Evolutionary conservation across 2,797 vertebrate species (phyloP).

Genomic region (Acipenser oxyrinchus): DNA sequence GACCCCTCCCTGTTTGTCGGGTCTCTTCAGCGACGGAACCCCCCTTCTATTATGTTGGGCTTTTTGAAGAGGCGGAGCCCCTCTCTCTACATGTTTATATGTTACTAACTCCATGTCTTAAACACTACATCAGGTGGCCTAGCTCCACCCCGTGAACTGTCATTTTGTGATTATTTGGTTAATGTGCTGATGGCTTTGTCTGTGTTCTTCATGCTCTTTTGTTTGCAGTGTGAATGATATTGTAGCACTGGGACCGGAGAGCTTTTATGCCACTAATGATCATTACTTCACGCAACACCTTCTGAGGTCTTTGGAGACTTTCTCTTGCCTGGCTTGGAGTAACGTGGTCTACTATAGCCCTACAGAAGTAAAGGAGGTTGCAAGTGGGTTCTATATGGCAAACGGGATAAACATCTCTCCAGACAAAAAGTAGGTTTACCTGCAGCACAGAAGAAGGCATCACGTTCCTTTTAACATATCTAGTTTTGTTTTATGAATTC

Average conservation of each 20-base stretch:
- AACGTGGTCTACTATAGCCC: slow-evolving; percentile 83
- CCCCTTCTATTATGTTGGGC: no score
- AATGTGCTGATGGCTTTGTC: not conserved
- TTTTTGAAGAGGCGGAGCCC: no score
- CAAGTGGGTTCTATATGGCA: slow-evolving; percentile 62
- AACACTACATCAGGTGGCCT: no score
- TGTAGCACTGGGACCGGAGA: slow-evolving; percentile 70
- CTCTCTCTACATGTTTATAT: no score
- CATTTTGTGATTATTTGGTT: no score
- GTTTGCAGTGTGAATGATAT: slow-evolving; percentile 79
- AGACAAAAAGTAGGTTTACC: slow-evolving; percentile 62
- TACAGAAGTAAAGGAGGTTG: slow-evolving; percentile 72
- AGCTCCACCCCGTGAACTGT: no score
- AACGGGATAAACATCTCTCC: slow-evolving; percentile 86
- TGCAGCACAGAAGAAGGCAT: no score
- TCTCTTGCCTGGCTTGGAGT: slow-evolving; percentile 62
- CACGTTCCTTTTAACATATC: not conserved
- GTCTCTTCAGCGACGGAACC: no score
- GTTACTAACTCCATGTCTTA: no score
- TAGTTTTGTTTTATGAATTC: not conserved
- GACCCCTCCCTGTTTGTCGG: no score
- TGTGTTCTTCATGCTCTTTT: not conserved
- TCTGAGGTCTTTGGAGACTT: slow-evolving; percentile 47
- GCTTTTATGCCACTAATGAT: slow-evolving; percentile 88
- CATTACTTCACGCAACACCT: slow-evolving; percentile 56